phyloP scores from a whole-genome alignment of 2,888 invertebrate genomes.

The Julus scandinavius region DNA sequence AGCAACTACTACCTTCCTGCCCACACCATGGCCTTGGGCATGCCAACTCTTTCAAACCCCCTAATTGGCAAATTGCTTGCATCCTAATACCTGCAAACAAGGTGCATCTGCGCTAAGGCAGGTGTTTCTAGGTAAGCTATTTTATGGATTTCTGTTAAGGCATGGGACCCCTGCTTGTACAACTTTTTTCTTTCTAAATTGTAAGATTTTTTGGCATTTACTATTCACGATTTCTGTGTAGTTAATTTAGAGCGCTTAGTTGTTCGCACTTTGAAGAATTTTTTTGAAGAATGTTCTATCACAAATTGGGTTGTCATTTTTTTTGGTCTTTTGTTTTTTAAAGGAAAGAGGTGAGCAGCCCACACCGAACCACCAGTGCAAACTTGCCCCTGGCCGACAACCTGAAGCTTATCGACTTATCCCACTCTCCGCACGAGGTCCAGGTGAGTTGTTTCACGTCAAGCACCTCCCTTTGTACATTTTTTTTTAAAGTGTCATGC shows the following conservation, averaged over 20 bases:
- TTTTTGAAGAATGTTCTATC: too few relatives aligned
- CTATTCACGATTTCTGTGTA: neutral
- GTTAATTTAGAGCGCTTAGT: neutral
- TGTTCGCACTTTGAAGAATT: too few relatives aligned
- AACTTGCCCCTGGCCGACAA: neutral
- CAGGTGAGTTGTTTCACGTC: neutral
- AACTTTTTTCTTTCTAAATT: too few relatives aligned
- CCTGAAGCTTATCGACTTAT: conserved; percentile 46
- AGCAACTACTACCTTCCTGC: neutral
- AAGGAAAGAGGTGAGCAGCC: neutral
- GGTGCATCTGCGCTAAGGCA: neutral
- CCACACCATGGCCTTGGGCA: neutral
- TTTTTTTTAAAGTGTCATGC: too few relatives aligned
- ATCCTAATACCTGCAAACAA: neutral
- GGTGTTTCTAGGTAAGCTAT: neutral
- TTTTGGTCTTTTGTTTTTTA: neutral
- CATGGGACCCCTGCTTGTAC: too few relatives aligned
- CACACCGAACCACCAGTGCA: neutral
- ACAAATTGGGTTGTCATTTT: neutral
- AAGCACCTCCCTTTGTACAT: too few relatives aligned
- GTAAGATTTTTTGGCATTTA: too few relatives aligned
- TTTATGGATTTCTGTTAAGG: neutral
- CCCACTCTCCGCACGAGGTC: neutral
- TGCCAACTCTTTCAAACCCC: too few relatives aligned
- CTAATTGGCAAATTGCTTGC: neutral